Evolutionary conservation across 2,113 vertebrate genomes (phyloP).

Genomic region (Macrotus californicus): DNA sequence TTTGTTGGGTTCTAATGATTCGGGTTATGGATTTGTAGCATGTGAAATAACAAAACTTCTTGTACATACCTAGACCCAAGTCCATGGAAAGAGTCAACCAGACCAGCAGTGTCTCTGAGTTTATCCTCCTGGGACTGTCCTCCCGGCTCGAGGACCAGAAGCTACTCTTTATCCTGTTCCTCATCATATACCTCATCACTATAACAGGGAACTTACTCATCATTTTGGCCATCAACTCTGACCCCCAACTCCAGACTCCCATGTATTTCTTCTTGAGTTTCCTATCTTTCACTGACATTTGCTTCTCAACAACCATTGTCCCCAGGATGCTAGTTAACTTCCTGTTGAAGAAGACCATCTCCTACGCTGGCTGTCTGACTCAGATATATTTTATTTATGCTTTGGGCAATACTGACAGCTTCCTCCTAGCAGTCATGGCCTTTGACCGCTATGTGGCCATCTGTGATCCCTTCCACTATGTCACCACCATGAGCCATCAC

Average conservation of each 20-base stretch:
- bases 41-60: not conserved
- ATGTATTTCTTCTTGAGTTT: constrained; percentile 65
- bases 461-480: constrained; percentile 60
- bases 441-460: constrained; percentile 60
- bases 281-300: constrained; percentile 59
- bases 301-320: constrained; percentile 45
- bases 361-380: constrained; percentile 59
- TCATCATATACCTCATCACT: constrained; percentile 7
- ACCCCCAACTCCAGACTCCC: not conserved
- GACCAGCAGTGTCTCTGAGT: constrained; percentile 39
- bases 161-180: constrained; percentile 22
- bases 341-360: constrained; percentile 53
- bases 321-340: constrained; percentile 68
- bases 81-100: constrained; percentile 37
- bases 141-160: not conserved
- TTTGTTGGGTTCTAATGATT: not conserved
- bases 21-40: not conserved
- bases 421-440: constrained; percentile 66
- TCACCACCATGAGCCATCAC: constrained; percentile 34
- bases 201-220: constrained; percentile 9
- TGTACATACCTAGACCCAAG: not conserved
- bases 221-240: not conserved
- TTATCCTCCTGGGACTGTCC: constrained; percentile 64
- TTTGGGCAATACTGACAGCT: constrained; percentile 58
- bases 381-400: constrained; percentile 69